Evolutionary conservation across 2,113 vertebrate species (phyloP), one percentile per base, ranked within the genome.

Genomic region (Rhizomys pruinosus): DNA sequence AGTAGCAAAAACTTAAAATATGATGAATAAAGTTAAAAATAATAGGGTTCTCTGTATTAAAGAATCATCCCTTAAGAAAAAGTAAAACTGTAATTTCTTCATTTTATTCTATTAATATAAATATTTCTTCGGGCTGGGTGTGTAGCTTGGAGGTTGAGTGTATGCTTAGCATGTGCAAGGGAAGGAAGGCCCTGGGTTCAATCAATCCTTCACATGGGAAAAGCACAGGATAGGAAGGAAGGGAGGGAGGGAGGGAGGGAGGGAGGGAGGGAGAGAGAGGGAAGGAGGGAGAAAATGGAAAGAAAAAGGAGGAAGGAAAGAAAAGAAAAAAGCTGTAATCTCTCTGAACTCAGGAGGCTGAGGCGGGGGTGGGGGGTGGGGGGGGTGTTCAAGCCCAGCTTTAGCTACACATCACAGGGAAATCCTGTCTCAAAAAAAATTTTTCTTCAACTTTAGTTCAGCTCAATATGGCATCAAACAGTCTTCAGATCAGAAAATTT

Each of bases 1-100:
- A 87, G n/a, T 87, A 84, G 55, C 34, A 92, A 69, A 91, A 92
- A 76, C 1, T 72, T 71, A 72, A 69, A 79, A 69, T 73, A 47
- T 52, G n/a, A 68, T 27, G 47, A 52, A 68, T 84, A 84, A 59
- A n/a, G n/a, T n/a, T n/a, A n/a, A n/a, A n/a, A 59, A 23, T 39
- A 23, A 77, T 0, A 84, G 25, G 55, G 57, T 22, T 77, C 22
- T 88, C 55, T 89, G 1, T 79, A 64, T 85, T 88, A 85, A 94
- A 74, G 34, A 94, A 37, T 71, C 42, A 39, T 86, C 64, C 52
- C 64, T 73, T 66, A 81, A 81, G 61, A 85, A 66, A 66, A 85
- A 85, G 29, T 47, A 59, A 7, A 73, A 59, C 27, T 37, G 11
- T 42, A 92, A 74, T 90, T 78, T 39, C 42, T 77, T 88, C 63